Base-by-base conservation (phyloP, 2,797 vertebrate species). In the Enteromius treurensis region DNA sequence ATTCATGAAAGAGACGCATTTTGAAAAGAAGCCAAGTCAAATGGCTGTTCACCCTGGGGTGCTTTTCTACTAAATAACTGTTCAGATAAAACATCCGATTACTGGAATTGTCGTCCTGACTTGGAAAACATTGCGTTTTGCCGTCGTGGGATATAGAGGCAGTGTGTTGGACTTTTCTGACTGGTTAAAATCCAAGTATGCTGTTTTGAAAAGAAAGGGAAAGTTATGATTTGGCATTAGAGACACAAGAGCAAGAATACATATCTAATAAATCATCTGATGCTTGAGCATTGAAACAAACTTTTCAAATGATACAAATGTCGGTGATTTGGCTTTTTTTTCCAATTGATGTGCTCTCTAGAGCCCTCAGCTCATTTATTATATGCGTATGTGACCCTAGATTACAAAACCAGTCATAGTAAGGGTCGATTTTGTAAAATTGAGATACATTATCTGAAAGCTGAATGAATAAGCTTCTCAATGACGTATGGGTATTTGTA, bases 1-100 rank as follows among this genome's bases (percentile, higher is more conserved):
- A 42, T 81, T 81, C 2, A 32, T 5, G 23, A 77, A 67, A 10
- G 17, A 53, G 14, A 37, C 34, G 45, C 23, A n/a, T 76, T 68
- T 76, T 69, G 11, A 58, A 67, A 55, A 32, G 11, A 69, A 68
- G 81, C 81, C 69, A 81, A 79, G 45, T 58, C 37, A 73, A 71
- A 70, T 34, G 13, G 3, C 74, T 42, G 34, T 69, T 68, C 49
- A 82, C 58, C 42, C 26, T 21, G 21, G 40, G 55, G 21, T 40
- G 45, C 5, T 0, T 76, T 81, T 53, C 37, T 55, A 32, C 34
- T 23, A 13, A 81, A 19, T n/a, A 82, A 15, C 26, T 29, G 21
- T 49, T 75, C 10, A 34, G 49, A 82, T 55, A 68, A 76, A 13
- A 68, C 73, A 81, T 82, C n/a, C 10, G 73, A 77, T 82, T 82